Evolutionary conservation across 2,113 vertebrate genomes (phyloP).

Genomic region (Bos indicus): DNA sequence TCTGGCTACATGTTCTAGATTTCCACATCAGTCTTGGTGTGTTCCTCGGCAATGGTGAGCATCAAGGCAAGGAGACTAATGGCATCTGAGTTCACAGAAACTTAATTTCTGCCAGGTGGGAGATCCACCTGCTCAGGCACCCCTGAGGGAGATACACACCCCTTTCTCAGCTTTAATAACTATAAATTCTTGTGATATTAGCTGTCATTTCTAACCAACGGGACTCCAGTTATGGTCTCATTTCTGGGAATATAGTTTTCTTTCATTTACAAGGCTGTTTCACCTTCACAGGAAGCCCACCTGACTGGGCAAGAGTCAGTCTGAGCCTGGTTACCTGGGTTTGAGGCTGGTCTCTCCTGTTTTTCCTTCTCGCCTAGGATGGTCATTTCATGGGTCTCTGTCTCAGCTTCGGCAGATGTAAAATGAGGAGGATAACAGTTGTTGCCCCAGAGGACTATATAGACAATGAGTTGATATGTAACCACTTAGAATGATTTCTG

Average conservation of each 20-base stretch:
- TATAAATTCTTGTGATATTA: neutral
- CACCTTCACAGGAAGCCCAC: accelerated
- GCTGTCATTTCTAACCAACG: neutral
- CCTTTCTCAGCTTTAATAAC: neutral
- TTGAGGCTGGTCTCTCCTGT: accelerated
- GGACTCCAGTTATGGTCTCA: neutral
- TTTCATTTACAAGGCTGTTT: neutral
- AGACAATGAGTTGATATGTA: neutral
- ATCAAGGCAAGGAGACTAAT: neutral
- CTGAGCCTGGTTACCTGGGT: accelerated
- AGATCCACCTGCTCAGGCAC: neutral
- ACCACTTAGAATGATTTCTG: neutral
- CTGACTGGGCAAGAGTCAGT: accelerated
- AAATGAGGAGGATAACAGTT: neutral
- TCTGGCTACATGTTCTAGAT: neutral
- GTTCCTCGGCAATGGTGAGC: neutral
- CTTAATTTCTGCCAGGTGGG: neutral
- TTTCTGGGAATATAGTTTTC: neutral
- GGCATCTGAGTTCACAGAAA: neutral
- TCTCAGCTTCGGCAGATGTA: neutral
- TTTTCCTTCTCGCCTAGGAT: neutral
- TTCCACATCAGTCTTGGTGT: neutral
- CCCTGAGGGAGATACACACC: neutral
- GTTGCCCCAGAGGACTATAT: neutral
- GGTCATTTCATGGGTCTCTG: neutral